Evolutionary conservation across 2,113 vertebrate species (phyloP), one percentile per base, ranked within the genome.

Genomic region (Anoplopoma fimbria): DNA sequence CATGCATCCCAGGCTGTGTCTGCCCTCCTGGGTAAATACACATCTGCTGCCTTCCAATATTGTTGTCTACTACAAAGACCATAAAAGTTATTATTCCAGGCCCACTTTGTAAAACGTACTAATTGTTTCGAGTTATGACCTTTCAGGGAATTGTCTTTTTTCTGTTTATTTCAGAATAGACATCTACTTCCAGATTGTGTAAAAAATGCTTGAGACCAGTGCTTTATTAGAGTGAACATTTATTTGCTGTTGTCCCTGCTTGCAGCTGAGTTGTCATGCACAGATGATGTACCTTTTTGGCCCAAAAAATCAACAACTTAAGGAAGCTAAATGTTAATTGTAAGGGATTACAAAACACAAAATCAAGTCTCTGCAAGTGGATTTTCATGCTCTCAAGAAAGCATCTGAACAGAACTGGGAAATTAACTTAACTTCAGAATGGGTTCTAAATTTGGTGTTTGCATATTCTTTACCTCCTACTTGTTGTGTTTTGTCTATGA

Each of bases 1-100:
- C 96, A 1, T 99, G 98, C 92, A 95, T 97, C 84, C 96, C 97
- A 47, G 98, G 98, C 87, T 99, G 98, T 77, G 91, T 98, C 89
- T 99, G 98, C 45, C 96, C 96, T 55, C 87, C 96, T 63, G 98
- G 98, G 98, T 99, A 97, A 27, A 64, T 25, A 58, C 45, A 8
- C 9, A 58, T 12, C 40, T 49, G 3, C 58, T 69, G 65, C 49
- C 15, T 34, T 68, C 10, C 25, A 65, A 15, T 63, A 21, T 55
- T 76, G 9, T 13, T 53, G 34, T 40, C 2, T 33, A 64, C 77
- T 69, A 62, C 68, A 76, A 45, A 75, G 14, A 53, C 17, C 6
- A 36, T 62, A 9, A 63, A 29, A 49, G n/a, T 34, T 0, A 15
- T 0, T 70, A 34, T 78, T 65, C 29, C 4, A 65, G 19, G 19